Evolutionary conservation across 2,888 invertebrate species (phyloP), one percentile per base, ranked within the genome.

Genomic region (Eupeodes luniger): DNA sequence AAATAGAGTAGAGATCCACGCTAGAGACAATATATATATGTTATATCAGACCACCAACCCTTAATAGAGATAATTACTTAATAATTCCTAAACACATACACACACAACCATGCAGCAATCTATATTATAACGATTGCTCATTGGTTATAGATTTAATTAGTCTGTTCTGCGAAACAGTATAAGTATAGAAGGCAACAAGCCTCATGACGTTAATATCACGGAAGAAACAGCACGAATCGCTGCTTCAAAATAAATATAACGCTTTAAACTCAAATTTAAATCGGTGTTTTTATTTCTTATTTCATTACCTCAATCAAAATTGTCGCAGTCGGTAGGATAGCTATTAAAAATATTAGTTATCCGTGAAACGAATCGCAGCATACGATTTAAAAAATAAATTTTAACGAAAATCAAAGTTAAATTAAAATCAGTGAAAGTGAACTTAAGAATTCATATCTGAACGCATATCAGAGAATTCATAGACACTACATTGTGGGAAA

Each of bases 121-220:
- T 19, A 19, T 1, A 19, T 19, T 19, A 19, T 19, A 19, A 19
- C 36, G 36, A 36, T 36, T 7, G 36, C 36, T 36, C 36, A 36
- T 36, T 36, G 36, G 36, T 36, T 36, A 36, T 36, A 36, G 36
- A 36, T 36, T 36, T 36, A 36, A 36, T 36, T 1, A 36, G 7
- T 36, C 36, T 36, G 7, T 36, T 36, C 36, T 36, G 36, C 36
- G 36, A 16, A 53, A 53, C 16, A 53, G 53, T 53, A 53, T 16
- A 53, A 53, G 16, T 53, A 53, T 53, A 16, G 53, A 53, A 53
- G 53, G 53, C 53, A 53, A 53, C 53, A 53, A 53, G 53, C 53
- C 53, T 19, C 55, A 55, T 16, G 16, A 9, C 19, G 55, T 55
- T 19, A 55, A 9, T 55, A 19, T 55, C 55, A 19, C 55, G 55